These are phyloP conservation scores for Bubo scandiacus DNA, from an alignment of 2,113 vertebrate genomes.

Conservation along the genomic window DNA sequence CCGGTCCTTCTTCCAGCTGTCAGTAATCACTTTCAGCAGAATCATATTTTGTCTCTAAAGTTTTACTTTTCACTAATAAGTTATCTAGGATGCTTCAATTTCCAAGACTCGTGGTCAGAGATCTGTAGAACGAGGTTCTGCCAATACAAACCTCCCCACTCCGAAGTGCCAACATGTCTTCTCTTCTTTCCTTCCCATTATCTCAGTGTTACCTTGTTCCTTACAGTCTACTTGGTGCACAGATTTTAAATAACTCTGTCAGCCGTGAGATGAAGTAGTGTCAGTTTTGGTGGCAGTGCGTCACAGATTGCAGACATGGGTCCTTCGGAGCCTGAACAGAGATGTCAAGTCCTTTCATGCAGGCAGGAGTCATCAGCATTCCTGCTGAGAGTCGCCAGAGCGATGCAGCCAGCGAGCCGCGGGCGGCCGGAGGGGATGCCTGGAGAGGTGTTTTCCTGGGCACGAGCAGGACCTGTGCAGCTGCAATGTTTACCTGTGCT, in stretches of 20 bases:
- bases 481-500: neutral
- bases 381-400: neutral
- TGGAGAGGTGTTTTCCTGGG: neutral
- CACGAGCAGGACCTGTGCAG: neutral
- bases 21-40: accelerated
- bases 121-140: neutral
- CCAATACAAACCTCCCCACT: neutral
- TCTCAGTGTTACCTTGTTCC: neutral
- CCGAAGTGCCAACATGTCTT: accelerated
- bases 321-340: neutral
- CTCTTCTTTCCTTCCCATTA: neutral
- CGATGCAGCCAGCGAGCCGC: accelerated
- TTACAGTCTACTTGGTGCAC: accelerated
- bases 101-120: accelerated
- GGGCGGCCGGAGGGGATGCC: accelerated
- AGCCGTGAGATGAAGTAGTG: neutral
- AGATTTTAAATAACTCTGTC: accelerated
- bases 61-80: neutral
- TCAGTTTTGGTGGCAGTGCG: neutral
- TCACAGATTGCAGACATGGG: neutral
- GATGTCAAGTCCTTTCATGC: neutral
- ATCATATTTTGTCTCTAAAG: accelerated
- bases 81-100: accelerated
- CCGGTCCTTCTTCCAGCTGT: accelerated
- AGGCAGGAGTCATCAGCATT: neutral